These are phyloP conservation scores for Drosophila santomea DNA, from an alignment of 1,140 invertebrate genomes.

Conservation along the genomic window DNA sequence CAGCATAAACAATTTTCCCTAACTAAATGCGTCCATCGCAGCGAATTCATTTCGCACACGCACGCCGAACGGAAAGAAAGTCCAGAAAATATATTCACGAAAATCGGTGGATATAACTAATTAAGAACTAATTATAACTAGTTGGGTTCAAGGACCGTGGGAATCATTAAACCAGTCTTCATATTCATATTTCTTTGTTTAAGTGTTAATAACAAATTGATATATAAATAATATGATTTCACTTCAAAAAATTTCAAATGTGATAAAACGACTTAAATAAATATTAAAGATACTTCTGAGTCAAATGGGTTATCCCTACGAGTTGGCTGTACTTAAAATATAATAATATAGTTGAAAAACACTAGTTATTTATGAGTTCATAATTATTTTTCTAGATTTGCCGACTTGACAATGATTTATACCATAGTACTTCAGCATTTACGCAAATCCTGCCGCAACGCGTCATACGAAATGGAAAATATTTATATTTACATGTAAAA, in stretches of 20 bases:
- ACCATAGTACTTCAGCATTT: slow-evolving; percentile 12
- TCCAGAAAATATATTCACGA: slow-evolving; percentile 43
- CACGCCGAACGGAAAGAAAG: slow-evolving; percentile 28
- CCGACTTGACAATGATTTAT: slow-evolving; percentile 3
- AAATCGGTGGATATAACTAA: slow-evolving; percentile 37
- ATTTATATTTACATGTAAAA: slow-evolving; percentile 37
- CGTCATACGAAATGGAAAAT: slow-evolving; percentile 8
- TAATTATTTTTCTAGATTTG: background rate
- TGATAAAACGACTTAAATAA: too few relatives aligned
- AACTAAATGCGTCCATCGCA: slow-evolving; percentile 58
- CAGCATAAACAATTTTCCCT: slow-evolving; percentile 62
- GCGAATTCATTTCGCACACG: slow-evolving; percentile 49
- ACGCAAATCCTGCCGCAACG: slow-evolving; percentile 19
- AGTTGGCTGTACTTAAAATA: too few relatives aligned
- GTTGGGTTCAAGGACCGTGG: slow-evolving; percentile 26
- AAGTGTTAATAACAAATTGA: too few relatives aligned
- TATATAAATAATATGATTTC: too few relatives aligned
- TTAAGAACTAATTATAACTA: slow-evolving; percentile 23
- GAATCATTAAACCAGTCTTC: background rate
- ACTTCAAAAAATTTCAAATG: too few relatives aligned
- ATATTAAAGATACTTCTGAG: too few relatives aligned
- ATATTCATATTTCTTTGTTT: background rate
- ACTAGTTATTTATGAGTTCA: background rate
- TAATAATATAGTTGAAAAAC: too few relatives aligned
- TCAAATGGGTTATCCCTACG: too few relatives aligned